Conservation (phyloP, 2,113 vertebrate species). For the Helogale parvula region DNA sequence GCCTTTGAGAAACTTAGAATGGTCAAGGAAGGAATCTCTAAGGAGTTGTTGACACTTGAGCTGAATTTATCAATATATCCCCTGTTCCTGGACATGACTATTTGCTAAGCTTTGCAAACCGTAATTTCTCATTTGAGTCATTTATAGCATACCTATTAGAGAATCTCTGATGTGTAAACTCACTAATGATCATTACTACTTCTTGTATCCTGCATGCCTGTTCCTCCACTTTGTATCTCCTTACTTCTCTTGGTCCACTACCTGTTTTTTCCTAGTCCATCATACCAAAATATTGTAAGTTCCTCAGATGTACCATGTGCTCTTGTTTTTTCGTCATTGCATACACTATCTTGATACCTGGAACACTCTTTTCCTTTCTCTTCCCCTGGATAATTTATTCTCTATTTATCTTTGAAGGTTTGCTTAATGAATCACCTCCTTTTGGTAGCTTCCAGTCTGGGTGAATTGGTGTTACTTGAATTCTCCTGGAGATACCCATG, state of each 20-base stretch:
- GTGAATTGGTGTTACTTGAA: not conserved
- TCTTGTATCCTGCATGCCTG: not conserved
- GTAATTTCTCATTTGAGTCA: not conserved
- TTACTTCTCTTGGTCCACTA: not conserved
- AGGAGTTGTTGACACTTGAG: not conserved
- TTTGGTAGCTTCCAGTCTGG: not conserved
- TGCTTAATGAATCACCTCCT: not conserved
- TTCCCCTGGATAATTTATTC: not conserved
- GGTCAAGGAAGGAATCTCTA: not conserved
- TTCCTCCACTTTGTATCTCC: too few species aligned
- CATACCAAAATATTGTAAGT: not conserved
- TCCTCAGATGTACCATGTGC: not conserved
- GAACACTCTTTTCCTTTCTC: not conserved
- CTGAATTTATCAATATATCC: not conserved
- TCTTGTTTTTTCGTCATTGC: not conserved
- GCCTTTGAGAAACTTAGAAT: not conserved
- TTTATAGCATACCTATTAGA: not conserved
- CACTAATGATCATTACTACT: not conserved
- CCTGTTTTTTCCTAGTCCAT: not conserved
- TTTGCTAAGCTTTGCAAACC: not conserved
- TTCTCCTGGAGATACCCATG: accelerated
- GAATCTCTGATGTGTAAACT: not conserved
- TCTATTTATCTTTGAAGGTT: not conserved
- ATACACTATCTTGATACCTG: not conserved
- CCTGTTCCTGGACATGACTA: not conserved